Percentiles rank a stretch among this genome's conserved stretches.
Evolutionary conservation across 2,888 invertebrate genomes (phyloP).

Genomic region (Diaprepes abbreviatus): DNA sequence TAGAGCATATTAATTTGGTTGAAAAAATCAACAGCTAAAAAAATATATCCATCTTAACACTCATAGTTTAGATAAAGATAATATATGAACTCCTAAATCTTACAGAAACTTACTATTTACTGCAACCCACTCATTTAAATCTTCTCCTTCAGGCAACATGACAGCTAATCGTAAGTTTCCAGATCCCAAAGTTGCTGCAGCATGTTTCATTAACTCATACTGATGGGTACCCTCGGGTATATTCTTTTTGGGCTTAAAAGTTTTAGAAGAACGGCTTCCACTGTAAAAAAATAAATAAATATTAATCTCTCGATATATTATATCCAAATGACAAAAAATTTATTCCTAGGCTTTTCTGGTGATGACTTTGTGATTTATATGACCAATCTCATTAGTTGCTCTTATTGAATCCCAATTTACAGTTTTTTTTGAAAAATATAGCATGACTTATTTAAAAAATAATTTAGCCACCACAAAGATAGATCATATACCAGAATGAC

Average conservation of each 20-base stretch:
- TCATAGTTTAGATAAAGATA: no score
- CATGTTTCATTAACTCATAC: conserved; percentile 99
- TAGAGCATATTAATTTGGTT: conserved; percentile 99
- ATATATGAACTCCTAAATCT: no score
- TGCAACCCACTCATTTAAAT: conserved; percentile 99
- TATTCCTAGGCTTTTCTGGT: no score
- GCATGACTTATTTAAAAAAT: no score
- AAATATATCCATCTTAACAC: no score
- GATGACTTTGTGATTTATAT: no score
- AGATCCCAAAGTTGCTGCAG: conserved; percentile 97
- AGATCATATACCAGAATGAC: no score
- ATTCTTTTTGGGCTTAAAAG: conserved; percentile 99
- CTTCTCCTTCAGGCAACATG: conserved; percentile 97
- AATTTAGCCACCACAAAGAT: neutral
- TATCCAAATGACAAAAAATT: no score
- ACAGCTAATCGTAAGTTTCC: conserved; percentile 97
- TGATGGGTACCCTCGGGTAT: conserved; percentile 99
- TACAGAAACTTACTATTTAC: conserved; percentile 89
- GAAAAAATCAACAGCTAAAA: conserved; percentile 97
- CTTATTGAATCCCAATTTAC: no score
- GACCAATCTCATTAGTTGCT: no score
- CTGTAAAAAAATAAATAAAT: conserved; percentile 66
- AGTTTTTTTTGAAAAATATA: no score
- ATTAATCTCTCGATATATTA: neutral
- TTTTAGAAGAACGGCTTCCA: conserved; percentile 94